Percentiles rank a stretch among this genome's conserved stretches.
Evolutionary conservation across 2,113 vertebrate genomes (phyloP).

Genomic region (Trogon surrucura): DNA sequence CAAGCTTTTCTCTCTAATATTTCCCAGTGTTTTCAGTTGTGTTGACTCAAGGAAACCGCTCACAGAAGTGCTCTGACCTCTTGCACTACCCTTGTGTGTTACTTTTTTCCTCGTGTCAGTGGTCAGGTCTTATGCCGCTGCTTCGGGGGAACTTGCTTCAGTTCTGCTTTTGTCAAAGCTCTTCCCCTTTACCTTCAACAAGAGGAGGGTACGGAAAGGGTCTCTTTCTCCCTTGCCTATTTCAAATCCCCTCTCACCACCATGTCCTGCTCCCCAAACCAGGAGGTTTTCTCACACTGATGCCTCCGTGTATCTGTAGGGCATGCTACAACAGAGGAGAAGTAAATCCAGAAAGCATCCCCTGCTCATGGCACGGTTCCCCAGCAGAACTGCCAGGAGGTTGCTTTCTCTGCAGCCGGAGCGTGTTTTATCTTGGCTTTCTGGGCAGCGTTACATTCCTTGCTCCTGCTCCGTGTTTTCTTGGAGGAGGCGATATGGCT

Average conservation of each 20-base stretch:
- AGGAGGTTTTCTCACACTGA: not conserved
- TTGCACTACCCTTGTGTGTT: not conserved
- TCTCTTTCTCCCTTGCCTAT: not conserved
- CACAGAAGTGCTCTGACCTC: not conserved
- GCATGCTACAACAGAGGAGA: not conserved
- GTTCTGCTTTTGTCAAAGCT: not conserved
- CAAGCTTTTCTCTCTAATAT: not conserved
- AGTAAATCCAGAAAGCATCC: not conserved
- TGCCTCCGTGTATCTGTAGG: not conserved
- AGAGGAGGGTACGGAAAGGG: not conserved
- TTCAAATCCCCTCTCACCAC: accelerated
- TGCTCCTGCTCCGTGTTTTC: not conserved
- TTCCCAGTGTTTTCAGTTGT: not conserved
- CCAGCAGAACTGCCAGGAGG: not conserved
- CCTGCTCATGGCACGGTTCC: not conserved
- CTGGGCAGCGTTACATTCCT: not conserved
- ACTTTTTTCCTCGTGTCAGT: not conserved
- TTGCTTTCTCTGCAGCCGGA: not conserved
- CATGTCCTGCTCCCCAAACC: not conserved
- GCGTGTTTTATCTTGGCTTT: not conserved
- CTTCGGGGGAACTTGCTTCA: not conserved
- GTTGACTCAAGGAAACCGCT: not conserved
- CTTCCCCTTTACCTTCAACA: not conserved
- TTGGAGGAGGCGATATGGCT: accelerated
- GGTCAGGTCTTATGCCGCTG: accelerated